Evolutionary conservation across 2,797 vertebrate genomes (phyloP).

Genomic region (Premnoplex brunnescens): DNA sequence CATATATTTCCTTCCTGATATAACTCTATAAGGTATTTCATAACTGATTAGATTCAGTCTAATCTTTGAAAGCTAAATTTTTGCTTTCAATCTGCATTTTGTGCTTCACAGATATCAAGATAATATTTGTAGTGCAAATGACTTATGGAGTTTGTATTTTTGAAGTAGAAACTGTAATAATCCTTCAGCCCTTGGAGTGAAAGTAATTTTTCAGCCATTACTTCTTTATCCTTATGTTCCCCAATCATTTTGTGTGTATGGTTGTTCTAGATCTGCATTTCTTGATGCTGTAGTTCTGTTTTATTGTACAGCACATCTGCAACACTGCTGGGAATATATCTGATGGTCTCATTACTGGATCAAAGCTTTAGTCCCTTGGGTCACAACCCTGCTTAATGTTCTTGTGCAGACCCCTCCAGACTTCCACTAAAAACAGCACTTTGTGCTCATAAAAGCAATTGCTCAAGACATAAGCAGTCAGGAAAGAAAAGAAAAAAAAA

Average conservation of each 20-base stretch:
- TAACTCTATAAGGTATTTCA: not conserved
- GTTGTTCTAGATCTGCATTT: not conserved
- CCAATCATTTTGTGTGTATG: not conserved
- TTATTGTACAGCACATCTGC: not conserved
- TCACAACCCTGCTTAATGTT: slow-evolving; percentile 22
- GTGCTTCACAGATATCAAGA: not conserved
- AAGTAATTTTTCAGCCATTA: slow-evolving; percentile 8
- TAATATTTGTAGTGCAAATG: slow-evolving; percentile 50
- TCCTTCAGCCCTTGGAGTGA: slow-evolving; percentile 23
- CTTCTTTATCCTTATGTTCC: slow-evolving; percentile 37
- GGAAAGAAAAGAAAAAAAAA: not conserved
- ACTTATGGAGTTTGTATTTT: not conserved
- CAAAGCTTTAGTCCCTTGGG: not conserved
- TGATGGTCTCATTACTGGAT: slow-evolving; percentile 14
- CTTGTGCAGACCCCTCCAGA: not conserved
- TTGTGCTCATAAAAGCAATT: not conserved
- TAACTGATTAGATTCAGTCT: slow-evolving; percentile 12
- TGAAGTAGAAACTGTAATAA: slow-evolving; percentile 11
- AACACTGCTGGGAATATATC: not conserved
- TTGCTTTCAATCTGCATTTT: slow-evolving; percentile 36
- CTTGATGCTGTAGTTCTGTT: not conserved
- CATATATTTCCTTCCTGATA: not conserved
- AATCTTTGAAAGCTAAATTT: slow-evolving; percentile 29
- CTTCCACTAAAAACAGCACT: not conserved
- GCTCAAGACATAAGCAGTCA: not conserved